A percentile compares a stretch with the other conserved stretches of the same genome.
Conservation (phyloP, 2,113 vertebrate species). For the cattle (Bos taurus) region DNA sequence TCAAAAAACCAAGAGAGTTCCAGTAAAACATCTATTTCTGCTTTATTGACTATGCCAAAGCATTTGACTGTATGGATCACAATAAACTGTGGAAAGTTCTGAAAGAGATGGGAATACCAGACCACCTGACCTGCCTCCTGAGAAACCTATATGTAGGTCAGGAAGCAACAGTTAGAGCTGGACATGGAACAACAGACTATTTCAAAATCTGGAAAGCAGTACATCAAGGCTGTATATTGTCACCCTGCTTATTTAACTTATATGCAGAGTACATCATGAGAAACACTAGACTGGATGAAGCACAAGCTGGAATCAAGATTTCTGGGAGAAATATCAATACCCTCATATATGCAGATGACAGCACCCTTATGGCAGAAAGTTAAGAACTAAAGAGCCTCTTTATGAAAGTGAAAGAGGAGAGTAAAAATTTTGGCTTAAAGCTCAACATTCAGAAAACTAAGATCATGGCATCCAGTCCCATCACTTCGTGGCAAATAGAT, state of each 20-base stretch:
- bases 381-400: neutral
- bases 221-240: neutral
- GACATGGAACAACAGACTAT: neutral
- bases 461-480: neutral
- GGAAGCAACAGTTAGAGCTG: neutral
- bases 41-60: neutral
- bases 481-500: neutral
- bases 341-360: neutral
- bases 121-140: neutral
- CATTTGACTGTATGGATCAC: neutral
- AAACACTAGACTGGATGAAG: rapidly evolving
- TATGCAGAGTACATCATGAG: neutral
- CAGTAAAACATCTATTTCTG: neutral
- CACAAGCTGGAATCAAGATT: neutral
- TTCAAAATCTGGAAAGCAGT: neutral
- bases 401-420: neutral
- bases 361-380: neutral
- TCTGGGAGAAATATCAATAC: neutral
- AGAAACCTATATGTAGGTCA: neutral
- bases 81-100: neutral
- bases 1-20: neutral
- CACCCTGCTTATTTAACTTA: neutral
- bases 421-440: neutral
- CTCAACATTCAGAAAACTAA: neutral
- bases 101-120: neutral